A percentile compares a stretch with the other conserved stretches of the same genome.
phyloP scores from a whole-genome alignment of 2,888 invertebrate species.

The Oligia strigilis region DNA sequence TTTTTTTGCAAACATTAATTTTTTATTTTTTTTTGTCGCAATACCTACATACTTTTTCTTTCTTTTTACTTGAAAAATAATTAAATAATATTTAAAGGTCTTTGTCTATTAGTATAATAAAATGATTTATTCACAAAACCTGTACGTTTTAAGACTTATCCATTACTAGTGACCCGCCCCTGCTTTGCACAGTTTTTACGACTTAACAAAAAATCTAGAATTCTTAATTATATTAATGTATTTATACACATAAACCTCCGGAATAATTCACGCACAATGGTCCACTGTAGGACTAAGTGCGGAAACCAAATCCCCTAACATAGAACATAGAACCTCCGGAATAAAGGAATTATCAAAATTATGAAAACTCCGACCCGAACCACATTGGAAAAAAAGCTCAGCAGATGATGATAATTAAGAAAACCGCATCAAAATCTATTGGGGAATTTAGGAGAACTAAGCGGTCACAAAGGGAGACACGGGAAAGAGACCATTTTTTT shows the following conservation, averaged over 20 bases:
- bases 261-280: no score
- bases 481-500: no score
- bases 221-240: no score
- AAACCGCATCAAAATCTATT: background rate
- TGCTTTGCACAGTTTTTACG: background rate
- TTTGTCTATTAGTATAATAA: background rate
- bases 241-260: no score
- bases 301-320: no score
- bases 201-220: background rate
- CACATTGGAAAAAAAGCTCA: background rate
- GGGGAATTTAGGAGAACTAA: background rate
- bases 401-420: fast-evolving
- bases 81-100: background rate
- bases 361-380: background rate
- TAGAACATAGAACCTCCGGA: background rate
- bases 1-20: no score
- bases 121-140: background rate
- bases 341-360: background rate
- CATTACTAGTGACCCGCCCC: background rate
- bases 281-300: no score
- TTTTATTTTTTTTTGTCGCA: no score
- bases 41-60: no score
- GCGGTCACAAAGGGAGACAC: background rate
- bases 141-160: background rate
- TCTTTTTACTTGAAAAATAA: no score